A percentile compares a stretch with the other conserved stretches of the same genome.
Evolutionary conservation across 2,888 invertebrate species (phyloP).

Genomic region (Chloroclystis v-ata): DNA sequence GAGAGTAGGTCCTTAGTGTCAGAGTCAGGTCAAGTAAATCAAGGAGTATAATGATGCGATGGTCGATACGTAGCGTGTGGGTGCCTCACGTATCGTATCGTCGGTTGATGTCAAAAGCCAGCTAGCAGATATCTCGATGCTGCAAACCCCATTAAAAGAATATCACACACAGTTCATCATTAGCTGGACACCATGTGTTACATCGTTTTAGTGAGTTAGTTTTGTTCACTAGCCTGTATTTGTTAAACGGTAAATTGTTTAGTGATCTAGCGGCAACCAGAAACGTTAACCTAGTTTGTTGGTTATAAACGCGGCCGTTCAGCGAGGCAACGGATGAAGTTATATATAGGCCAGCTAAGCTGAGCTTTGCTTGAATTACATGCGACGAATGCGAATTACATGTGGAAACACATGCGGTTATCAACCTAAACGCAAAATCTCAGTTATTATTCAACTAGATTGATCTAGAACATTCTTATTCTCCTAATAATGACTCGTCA

Average conservation of each 20-base stretch:
- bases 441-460: conserved; percentile 32
- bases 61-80: conserved; percentile 65
- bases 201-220: conserved; percentile 64
- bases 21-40: conserved; percentile 44
- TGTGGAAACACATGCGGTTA: conserved; percentile 55
- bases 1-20: conserved; percentile 45
- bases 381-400: conserved; percentile 21
- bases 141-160: conserved; percentile 76
- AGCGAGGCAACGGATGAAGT: conserved; percentile 23
- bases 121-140: conserved; percentile 78
- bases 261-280: conserved; percentile 35
- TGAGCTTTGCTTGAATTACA: conserved; percentile 18
- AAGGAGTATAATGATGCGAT: conserved; percentile 72
- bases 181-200: conserved; percentile 57
- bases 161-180: conserved; percentile 62
- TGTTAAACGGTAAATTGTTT: conserved; percentile 34
- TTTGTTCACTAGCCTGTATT: conserved; percentile 42
- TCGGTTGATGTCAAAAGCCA: conserved; percentile 77
- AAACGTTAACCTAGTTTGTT: conserved; percentile 19
- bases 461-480: conserved; percentile 33
- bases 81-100: conserved; percentile 70
- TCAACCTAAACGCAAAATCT: conserved; percentile 31
- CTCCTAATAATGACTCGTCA: conserved; percentile 41
- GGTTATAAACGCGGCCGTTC: conserved; percentile 17
- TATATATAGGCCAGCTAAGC: conserved; percentile 13